Conservation (phyloP, 2,888 invertebrate species). For the Trisateles emortualis region DNA sequence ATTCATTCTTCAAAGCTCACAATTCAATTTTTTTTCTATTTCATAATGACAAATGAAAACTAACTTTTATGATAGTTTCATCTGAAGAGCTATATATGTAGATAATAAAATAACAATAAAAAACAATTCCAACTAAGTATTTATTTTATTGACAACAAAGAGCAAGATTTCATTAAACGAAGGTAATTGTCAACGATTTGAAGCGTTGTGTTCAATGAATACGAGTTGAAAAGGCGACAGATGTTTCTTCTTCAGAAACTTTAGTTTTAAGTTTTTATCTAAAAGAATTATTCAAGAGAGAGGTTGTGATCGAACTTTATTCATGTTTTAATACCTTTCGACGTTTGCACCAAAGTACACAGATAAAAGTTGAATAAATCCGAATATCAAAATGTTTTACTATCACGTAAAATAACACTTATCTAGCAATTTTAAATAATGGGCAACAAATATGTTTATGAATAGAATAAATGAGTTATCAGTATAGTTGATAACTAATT, state of each 20-base stretch:
- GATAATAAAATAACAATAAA: constrained; percentile 9
- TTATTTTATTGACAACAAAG: constrained; percentile 31
- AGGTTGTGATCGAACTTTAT: constrained; percentile 36
- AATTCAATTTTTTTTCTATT: no score
- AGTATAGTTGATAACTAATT: no score
- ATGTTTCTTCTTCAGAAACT: constrained; percentile 53
- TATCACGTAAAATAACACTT: background rate
- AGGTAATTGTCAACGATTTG: constrained; percentile 44
- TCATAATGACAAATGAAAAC: background rate
- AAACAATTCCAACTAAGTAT: constrained; percentile 16
- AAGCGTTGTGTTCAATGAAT: constrained; percentile 52
- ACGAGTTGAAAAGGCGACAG: constrained; percentile 57
- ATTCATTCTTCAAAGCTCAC: no score
- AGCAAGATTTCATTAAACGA: constrained; percentile 41
- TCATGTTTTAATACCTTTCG: constrained; percentile 9
- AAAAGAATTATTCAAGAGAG: constrained; percentile 42
- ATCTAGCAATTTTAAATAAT: background rate
- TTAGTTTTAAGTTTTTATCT: constrained; percentile 49
- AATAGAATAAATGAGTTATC: no score
- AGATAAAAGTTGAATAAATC: background rate
- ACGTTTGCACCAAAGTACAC: background rate
- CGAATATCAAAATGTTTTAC: background rate
- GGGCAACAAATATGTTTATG: no score
- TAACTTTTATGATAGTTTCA: background rate
- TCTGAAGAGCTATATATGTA: no score